Base-by-base conservation (phyloP, 2,113 vertebrate genomes). In the Amia ocellicauda region DNA sequence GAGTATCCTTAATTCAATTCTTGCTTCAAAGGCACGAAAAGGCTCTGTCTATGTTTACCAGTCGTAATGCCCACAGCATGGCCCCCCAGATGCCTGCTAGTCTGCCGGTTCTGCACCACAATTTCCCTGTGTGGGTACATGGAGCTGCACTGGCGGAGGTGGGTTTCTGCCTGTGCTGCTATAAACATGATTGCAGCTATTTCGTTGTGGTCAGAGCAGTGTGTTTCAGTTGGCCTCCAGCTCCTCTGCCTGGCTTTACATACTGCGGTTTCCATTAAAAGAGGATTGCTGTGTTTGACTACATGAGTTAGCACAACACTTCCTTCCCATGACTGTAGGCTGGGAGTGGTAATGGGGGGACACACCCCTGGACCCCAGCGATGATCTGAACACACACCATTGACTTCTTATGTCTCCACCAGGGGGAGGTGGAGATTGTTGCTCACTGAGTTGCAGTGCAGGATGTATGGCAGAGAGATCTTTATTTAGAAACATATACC, bases 131-230 rank as follows among this genome's bases (percentile, higher is more conserved):
- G 24, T 27, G 27, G 16, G 29, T 10, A 11, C n/a, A 20, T 19
- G 22, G 7, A 17, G 19, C 7, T 19, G 29, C 5, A 9, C 55
- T 57, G 19, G 10, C 14, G 11, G 31, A 9, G n/a, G 36, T 36
- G 8, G 8, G 24, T 20, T 40, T 58, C 56, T 23, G 9, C 19
- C n/a, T 58, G n/a, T 42, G 56, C 20, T 42, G 19, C n/a, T 58
- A 58, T 58, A 58, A 58, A 24, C 22, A 58, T 47, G 13, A 47
- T 47, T 47, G 45, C 45, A 47, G 45, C 45, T 19, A 47, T 47
- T 47, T 47, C 45, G 13, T 47, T 47, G 45, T 47, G 45, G 45
- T 11, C 16, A 47, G n/a, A 5, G 45, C 45, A 47, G 45, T 47
- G 45, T 47, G 14, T 16, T 17, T 47, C 45, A 47, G 45, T 17